Conservation (phyloP, 2,888 invertebrate genomes). For the Microdon myrmicae region DNA sequence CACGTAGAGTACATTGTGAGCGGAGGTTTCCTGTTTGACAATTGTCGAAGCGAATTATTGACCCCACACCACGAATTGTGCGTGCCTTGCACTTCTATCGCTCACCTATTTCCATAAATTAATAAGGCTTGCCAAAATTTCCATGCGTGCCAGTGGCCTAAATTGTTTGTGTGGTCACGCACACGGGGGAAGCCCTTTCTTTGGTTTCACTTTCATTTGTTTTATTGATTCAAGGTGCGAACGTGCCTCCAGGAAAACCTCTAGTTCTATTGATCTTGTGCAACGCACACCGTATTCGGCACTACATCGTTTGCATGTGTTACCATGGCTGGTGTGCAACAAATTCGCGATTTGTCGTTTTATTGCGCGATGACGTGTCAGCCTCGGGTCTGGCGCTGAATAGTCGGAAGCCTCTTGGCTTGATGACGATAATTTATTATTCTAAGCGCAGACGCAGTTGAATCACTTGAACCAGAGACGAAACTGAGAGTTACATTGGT, state of each 20-base stretch:
- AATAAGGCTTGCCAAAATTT: constrained; percentile 25
- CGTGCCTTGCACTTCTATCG: constrained; percentile 31
- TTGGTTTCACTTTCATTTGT: constrained; percentile 39
- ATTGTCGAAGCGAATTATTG: constrained; percentile 9
- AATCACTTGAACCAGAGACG: constrained; percentile 44
- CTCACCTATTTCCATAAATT: constrained; percentile 41
- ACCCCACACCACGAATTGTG: constrained; percentile 1
- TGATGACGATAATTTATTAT: constrained; percentile 35
- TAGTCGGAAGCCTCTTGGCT: neutral
- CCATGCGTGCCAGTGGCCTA: constrained; percentile 32
- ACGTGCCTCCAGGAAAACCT: constrained; percentile 29
- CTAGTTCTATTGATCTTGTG: constrained; percentile 37
- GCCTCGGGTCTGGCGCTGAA: constrained; percentile 12
- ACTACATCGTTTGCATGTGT: constrained; percentile 40
- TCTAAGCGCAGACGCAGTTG: constrained; percentile 35
- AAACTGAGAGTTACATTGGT: constrained; percentile 4
- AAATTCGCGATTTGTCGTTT: constrained; percentile 30
- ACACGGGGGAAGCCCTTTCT: constrained; percentile 27
- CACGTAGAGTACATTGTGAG: constrained; percentile 12
- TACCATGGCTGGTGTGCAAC: constrained; percentile 21
- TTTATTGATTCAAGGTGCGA: constrained; percentile 38
- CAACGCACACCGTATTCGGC: constrained; percentile 11
- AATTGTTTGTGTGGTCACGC: constrained; percentile 23
- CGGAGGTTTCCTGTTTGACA: constrained; percentile 19
- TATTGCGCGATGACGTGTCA: constrained; percentile 9